phyloP scores from a whole-genome alignment of 2,113 vertebrate genomes.

The Strix aluco region DNA sequence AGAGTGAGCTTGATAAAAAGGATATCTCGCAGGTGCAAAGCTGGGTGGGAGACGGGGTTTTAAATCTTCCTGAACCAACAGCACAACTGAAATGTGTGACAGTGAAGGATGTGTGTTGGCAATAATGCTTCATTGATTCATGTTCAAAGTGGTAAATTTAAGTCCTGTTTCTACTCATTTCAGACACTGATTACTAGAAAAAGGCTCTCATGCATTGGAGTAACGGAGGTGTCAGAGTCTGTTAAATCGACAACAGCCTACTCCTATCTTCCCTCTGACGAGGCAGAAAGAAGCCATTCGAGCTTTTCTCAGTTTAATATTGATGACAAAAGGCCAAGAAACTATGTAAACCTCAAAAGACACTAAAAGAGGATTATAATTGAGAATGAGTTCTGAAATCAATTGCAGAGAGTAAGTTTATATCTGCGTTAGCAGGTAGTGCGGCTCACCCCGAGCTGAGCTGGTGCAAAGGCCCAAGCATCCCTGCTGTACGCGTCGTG shows the following conservation, averaged over 20 bases:
- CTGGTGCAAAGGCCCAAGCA: background rate
- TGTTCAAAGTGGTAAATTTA: slow-evolving; percentile 17
- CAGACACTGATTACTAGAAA: slow-evolving; percentile 26
- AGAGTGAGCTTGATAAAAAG: background rate
- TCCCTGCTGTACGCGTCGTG: rapidly evolving
- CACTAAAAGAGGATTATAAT: background rate
- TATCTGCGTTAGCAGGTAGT: rapidly evolving
- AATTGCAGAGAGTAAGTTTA: rapidly evolving
- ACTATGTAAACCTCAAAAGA: background rate
- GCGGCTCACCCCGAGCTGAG: background rate
- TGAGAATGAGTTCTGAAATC: background rate
- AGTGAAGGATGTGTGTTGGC: slow-evolving; percentile 47
- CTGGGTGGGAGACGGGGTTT: background rate
- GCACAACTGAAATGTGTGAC: background rate
- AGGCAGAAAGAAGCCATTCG: background rate
- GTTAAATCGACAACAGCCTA: background rate
- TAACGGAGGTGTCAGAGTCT: slow-evolving; percentile 2
- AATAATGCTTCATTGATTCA: slow-evolving; percentile 48
- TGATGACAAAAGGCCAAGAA: background rate
- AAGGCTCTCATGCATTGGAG: slow-evolving; percentile 12
- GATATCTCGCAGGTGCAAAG: background rate
- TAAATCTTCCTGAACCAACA: background rate
- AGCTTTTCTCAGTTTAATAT: background rate
- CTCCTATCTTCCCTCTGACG: background rate
- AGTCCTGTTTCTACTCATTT: slow-evolving; percentile 36